Conservation (phyloP, 2,888 invertebrate species). For the Sphaerophoria rueppellii region DNA sequence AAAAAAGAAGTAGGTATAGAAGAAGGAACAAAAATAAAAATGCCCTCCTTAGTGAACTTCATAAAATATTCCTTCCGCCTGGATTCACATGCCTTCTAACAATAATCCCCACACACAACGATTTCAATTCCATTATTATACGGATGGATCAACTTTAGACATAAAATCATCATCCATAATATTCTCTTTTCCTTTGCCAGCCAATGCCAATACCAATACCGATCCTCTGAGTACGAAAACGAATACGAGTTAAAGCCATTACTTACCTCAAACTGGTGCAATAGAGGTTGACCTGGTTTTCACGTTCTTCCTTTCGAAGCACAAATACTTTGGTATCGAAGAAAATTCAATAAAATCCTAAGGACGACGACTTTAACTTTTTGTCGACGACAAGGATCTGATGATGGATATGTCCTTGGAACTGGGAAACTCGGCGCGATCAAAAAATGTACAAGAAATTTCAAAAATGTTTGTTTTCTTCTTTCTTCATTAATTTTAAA, state of each 20-base stretch:
- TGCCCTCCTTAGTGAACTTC: neutral
- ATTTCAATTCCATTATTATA: slow-evolving; percentile 24
- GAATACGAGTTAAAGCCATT: slow-evolving; percentile 24
- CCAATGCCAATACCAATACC: neutral
- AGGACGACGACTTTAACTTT: slow-evolving; percentile 21
- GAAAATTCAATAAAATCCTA: slow-evolving; percentile 71
- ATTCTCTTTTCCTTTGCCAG: neutral
- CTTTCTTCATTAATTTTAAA: slow-evolving; percentile 60
- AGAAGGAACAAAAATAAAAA: neutral
- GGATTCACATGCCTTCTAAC: neutral
- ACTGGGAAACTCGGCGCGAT: neutral
- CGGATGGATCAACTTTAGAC: slow-evolving; percentile 16
- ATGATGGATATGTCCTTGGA: slow-evolving; percentile 52
- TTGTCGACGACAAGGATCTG: slow-evolving; percentile 19
- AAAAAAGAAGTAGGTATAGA: neutral
- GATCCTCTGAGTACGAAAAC: no score
- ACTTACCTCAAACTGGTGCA: slow-evolving; percentile 59
- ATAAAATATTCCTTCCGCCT: neutral
- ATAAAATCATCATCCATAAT: slow-evolving; percentile 3
- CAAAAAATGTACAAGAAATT: slow-evolving; percentile 17
- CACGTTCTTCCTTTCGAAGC: neutral
- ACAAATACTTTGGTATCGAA: slow-evolving; percentile 26
- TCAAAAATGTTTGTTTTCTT: slow-evolving; percentile 46
- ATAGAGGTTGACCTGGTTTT: slow-evolving; percentile 62
- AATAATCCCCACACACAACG: slow-evolving; percentile 7